Evolutionary conservation across 2,888 invertebrate genomes (phyloP).

Genomic region (Invenusta paracnida): DNA sequence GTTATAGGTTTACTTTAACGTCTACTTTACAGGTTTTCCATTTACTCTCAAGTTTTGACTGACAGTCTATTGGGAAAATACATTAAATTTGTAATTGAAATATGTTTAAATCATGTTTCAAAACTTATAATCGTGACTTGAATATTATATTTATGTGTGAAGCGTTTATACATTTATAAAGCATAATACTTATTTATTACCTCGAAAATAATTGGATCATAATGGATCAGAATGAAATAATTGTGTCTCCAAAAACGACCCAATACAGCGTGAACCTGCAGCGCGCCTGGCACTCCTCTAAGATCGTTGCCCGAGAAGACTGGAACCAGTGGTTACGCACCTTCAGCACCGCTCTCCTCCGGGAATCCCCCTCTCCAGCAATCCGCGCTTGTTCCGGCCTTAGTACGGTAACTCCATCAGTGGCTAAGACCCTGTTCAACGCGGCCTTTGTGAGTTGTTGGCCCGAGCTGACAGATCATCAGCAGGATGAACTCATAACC

Average conservation of each 20-base stretch:
- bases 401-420: conserved; percentile 61
- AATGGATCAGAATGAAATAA: too few species aligned
- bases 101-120: too few species aligned
- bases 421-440: conserved; percentile 90
- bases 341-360: conserved; percentile 83
- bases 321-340: conserved; percentile 95
- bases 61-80: too few species aligned
- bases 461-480: conserved; percentile 79
- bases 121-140: too few species aligned
- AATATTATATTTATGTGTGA: too few species aligned
- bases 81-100: too few species aligned
- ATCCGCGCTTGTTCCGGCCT: conserved; percentile 77
- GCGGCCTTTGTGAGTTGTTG: conserved; percentile 98
- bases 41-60: too few species aligned
- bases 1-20: too few species aligned
- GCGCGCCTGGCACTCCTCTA: conserved; percentile 79
- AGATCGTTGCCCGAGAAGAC: conserved; percentile 90
- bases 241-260: background rate
- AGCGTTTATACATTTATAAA: too few species aligned
- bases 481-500: conserved; percentile 77
- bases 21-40: too few species aligned
- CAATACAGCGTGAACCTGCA: conserved; percentile 36
- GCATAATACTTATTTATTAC: too few species aligned
- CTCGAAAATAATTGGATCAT: too few species aligned
- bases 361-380: conserved; percentile 90